These are phyloP conservation scores for Asobara japonica DNA, from an alignment of 1,140 invertebrate species.

Conservation along the genomic window DNA sequence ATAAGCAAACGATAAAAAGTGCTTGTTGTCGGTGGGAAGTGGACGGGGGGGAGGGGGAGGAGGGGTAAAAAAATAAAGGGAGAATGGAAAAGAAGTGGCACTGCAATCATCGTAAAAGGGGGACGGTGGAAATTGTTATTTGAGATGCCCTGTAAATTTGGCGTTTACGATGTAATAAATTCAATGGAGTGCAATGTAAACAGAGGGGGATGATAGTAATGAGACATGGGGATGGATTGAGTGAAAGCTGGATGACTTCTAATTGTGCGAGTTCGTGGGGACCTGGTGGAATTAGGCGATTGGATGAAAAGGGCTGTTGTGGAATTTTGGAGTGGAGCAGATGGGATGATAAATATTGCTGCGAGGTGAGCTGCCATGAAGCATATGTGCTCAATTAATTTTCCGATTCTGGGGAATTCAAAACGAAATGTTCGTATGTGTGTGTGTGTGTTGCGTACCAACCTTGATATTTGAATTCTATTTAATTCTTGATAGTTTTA, in stretches of 20 bases:
- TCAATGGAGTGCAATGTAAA: background rate
- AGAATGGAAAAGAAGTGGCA: background rate
- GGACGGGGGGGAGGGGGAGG: too few species aligned
- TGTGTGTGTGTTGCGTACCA: too few species aligned
- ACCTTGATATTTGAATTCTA: too few species aligned
- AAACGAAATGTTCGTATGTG: too few species aligned
- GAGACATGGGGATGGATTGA: background rate
- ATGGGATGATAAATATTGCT: too few species aligned
- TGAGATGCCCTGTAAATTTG: constrained; percentile 7
- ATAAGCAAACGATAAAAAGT: background rate
- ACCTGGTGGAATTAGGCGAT: background rate
- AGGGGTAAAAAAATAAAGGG: background rate
- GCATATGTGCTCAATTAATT: too few species aligned
- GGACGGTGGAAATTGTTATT: background rate
- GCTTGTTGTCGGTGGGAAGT: too few species aligned
- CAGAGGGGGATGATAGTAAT: background rate
- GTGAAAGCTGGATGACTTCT: background rate
- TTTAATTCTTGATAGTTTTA: too few species aligned
- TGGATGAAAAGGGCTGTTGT: too few species aligned
- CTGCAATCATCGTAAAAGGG: constrained; percentile 30
- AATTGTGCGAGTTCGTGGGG: background rate
- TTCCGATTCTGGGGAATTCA: too few species aligned
- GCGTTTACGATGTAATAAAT: background rate
- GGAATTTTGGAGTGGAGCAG: too few species aligned
- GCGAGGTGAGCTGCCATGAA: too few species aligned